A percentile compares a stretch with the other conserved stretches of the same genome.
Conservation (phyloP, 2,797 vertebrate species). For the Melanotaenia trifasciata region DNA sequence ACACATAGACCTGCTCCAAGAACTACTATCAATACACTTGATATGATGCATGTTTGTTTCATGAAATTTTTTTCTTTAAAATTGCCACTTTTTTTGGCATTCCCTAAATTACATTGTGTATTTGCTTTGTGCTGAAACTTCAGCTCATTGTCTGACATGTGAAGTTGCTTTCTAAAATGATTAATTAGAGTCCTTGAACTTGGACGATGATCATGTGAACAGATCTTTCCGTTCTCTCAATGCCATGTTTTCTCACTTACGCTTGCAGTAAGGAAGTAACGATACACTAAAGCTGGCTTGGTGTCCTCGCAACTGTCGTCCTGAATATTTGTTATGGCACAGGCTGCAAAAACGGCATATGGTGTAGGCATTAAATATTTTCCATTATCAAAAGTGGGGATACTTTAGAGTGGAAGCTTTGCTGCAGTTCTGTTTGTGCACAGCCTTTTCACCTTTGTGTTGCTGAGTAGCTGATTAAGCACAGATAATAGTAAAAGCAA, state of each 20-base stretch:
- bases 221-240: constrained; percentile 70
- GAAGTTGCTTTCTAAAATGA: constrained; percentile 72
- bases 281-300: constrained; percentile 73
- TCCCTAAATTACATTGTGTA: constrained; percentile 27
- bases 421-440: constrained; percentile 54
- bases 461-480: constrained; percentile 66
- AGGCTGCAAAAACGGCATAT: constrained; percentile 81
- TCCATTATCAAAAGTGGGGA: constrained; percentile 61
- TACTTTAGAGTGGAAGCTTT: constrained; percentile 45
- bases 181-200: constrained; percentile 79
- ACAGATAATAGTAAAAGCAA: constrained; percentile 75
- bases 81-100: constrained; percentile 41
- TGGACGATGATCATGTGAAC: constrained; percentile 74
- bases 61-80: constrained; percentile 1
- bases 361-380: constrained; percentile 73
- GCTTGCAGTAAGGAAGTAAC: constrained; percentile 66
- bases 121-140: constrained; percentile 50
- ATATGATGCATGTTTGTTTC: constrained; percentile 17
- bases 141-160: constrained; percentile 63
- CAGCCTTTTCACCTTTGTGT: constrained; percentile 61
- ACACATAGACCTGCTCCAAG: background rate
- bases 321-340: constrained; percentile 79
- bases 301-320: constrained; percentile 78
- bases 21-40: background rate
- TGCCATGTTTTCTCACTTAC: constrained; percentile 73